Conservation (phyloP, 2,797 vertebrate genomes). For the Gambelia wislizenii region DNA sequence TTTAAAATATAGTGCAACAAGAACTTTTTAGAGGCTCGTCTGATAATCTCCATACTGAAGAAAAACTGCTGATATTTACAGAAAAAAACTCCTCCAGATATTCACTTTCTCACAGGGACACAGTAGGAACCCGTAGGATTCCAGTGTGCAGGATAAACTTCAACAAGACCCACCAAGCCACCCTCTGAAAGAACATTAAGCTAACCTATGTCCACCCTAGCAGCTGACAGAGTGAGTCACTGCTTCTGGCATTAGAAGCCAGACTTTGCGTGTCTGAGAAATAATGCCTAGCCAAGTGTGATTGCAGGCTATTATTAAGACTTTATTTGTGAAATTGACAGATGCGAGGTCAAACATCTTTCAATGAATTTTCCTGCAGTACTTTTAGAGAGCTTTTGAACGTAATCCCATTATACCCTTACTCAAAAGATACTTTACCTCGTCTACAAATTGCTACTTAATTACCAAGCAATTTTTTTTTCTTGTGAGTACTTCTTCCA, state of each 20-base stretch:
- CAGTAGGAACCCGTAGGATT: conserved; percentile 33
- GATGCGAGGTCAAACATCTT: conserved; percentile 73
- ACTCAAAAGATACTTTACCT: conserved; percentile 58
- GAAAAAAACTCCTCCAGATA: background rate
- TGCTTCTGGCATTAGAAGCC: conserved; percentile 69
- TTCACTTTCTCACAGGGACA: conserved; percentile 39
- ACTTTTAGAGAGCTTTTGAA: conserved; percentile 65
- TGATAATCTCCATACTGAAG: no score
- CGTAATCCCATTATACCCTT: conserved; percentile 51
- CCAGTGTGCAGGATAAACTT: conserved; percentile 53
- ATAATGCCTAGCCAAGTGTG: conserved; percentile 77
- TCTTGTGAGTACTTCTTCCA: background rate
- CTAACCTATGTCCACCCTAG: conserved; percentile 60
- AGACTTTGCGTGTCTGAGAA: conserved; percentile 74
- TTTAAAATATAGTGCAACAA: no score
- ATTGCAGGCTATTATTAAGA: conserved; percentile 76
- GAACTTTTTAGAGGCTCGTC: no score
- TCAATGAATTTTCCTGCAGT: conserved; percentile 49
- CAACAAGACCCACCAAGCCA: conserved; percentile 53
- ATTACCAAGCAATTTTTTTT: conserved; percentile 53
- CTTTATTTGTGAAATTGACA: conserved; percentile 74
- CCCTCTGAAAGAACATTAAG: conserved; percentile 66
- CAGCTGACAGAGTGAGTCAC: conserved; percentile 74
- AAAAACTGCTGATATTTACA: background rate
- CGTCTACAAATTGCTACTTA: conserved; percentile 67